Evolutionary conservation across 64 coral and sea anemone species (phyloP).

Genomic region (Trachythela sp.): DNA sequence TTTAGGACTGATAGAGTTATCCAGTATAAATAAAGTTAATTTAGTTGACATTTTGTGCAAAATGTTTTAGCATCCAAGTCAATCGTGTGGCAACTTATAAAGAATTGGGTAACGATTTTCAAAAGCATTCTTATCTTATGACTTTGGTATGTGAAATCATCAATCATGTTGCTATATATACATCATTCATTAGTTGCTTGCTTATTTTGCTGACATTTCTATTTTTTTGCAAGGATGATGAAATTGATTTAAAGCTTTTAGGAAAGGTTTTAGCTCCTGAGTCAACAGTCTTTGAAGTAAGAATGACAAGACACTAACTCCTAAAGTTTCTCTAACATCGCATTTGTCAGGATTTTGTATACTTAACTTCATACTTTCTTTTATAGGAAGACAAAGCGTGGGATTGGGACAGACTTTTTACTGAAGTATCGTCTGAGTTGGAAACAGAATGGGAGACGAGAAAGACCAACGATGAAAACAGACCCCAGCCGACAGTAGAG

Average conservation of each 20-base stretch:
- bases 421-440: constrained; percentile 88
- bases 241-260: constrained; percentile 84
- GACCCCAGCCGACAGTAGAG: background rate
- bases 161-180: too few species aligned
- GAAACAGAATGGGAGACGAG: constrained; percentile 86
- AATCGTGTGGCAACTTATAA: constrained; percentile 93
- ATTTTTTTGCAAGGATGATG: constrained; percentile 59
- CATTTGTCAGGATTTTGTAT: background rate
- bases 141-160: constrained; percentile 54
- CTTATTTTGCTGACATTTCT: background rate
- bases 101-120: constrained; percentile 83
- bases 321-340: background rate
- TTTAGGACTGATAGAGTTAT: background rate
- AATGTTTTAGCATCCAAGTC: constrained; percentile 64
- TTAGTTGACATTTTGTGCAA: background rate
- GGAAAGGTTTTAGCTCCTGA: constrained; percentile 85
- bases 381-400: constrained; percentile 88
- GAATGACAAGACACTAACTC: background rate
- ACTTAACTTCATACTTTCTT: background rate
- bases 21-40: background rate
- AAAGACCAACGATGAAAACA: constrained; percentile 37
- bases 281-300: constrained; percentile 88
- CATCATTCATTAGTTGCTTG: too few species aligned
- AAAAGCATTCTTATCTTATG: constrained; percentile 82
- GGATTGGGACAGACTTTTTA: constrained; percentile 93